phyloP scores from a whole-genome alignment of 2,888 invertebrate genomes.

The Hypena proboscidalis region DNA sequence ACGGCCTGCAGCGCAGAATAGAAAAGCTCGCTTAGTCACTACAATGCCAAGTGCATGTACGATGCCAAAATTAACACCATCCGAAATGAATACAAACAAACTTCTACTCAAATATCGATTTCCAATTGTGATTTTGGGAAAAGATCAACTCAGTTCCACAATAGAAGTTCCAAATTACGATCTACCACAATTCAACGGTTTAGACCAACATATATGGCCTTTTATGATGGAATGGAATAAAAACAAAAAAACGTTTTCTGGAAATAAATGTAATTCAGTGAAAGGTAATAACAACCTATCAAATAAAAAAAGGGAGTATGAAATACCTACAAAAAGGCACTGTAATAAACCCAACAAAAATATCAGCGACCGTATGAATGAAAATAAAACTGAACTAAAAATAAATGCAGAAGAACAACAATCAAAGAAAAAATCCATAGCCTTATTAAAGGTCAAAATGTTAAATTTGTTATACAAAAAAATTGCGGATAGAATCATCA shows the following conservation, averaged over 20 bases:
- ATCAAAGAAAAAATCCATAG: constrained; percentile 50
- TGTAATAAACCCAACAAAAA: background rate
- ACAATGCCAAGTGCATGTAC: constrained; percentile 45
- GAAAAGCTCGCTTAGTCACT: constrained; percentile 46
- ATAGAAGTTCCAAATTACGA: constrained; percentile 51
- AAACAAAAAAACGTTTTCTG: constrained; percentile 2
- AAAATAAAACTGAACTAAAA: constrained; percentile 29
- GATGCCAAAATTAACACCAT: constrained; percentile 54
- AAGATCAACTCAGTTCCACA: constrained; percentile 62
- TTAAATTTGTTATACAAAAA: constrained; percentile 63
- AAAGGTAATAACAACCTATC: background rate
- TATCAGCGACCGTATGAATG: constrained; percentile 9
- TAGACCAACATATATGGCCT: constrained; percentile 70
- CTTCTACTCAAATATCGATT: no score
- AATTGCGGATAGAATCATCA: constrained; percentile 32
- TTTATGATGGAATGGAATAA: constrained; percentile 67
- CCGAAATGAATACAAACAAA: constrained; percentile 65
- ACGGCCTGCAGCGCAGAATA: constrained; percentile 30
- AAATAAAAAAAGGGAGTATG: background rate
- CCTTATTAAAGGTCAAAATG: constrained; percentile 64
- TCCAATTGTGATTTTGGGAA: constrained; percentile 66
- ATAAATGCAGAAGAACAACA: constrained; percentile 27
- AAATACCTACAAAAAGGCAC: background rate
- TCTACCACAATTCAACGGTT: constrained; percentile 61
- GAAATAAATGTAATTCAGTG: no score